Percentiles rank a stretch among this genome's conserved stretches.
phyloP scores from a whole-genome alignment of 1,140 invertebrate species.

The Euura lappo region DNA sequence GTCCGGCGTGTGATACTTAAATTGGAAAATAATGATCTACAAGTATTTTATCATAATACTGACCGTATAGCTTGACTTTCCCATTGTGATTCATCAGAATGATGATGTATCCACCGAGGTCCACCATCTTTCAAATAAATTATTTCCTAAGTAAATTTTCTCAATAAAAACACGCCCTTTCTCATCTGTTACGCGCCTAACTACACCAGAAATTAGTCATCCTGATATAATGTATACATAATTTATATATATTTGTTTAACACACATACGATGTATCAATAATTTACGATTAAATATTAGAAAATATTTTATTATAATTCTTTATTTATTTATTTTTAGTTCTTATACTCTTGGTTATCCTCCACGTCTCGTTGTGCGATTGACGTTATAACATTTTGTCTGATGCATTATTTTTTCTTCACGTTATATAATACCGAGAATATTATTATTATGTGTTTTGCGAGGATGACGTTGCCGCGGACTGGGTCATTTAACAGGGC shows the following conservation, averaged over 20 bases:
- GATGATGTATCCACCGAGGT: conserved; percentile 95
- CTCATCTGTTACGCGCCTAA: neutral
- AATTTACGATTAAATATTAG: neutral
- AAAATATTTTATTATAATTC: neutral
- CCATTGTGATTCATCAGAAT: conserved; percentile 93
- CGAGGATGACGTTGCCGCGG: too few relatives aligned
- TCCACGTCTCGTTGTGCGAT: neutral
- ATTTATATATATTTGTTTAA: neutral
- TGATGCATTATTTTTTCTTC: too few relatives aligned
- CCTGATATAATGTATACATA: too few relatives aligned
- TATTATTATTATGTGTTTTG: too few relatives aligned
- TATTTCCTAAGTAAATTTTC: neutral
- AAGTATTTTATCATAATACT: conserved; percentile 46
- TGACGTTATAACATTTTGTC: neutral
- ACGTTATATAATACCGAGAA: too few relatives aligned
- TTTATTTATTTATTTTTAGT: neutral
- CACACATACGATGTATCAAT: neutral
- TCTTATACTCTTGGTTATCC: neutral
- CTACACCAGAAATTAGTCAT: too few relatives aligned
- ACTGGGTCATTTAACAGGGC: too few relatives aligned
- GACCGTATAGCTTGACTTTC: conserved; percentile 94
- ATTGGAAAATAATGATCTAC: conserved; percentile 8
- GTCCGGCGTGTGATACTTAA: neutral
- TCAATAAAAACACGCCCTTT: neutral
- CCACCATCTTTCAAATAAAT: conserved; percentile 70